Conservation (phyloP, 64 coral and sea anemone genomes). For the Astreopora myriophthalma region DNA sequence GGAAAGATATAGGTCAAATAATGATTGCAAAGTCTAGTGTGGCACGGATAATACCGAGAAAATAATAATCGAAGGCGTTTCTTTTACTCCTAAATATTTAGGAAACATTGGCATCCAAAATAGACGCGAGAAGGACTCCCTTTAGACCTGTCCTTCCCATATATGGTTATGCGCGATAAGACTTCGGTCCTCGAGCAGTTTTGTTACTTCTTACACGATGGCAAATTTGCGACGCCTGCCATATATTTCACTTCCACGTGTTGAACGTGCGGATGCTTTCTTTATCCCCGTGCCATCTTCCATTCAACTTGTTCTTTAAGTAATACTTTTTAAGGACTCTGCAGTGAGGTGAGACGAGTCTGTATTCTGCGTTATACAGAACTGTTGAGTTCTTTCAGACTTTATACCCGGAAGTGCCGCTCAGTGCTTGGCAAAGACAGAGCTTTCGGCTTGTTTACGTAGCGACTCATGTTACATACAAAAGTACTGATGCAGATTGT, state of each 20-base stretch:
- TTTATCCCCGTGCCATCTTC: not conserved
- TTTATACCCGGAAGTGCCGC: not conserved
- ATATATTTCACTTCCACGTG: conserved; percentile 1
- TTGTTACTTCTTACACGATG: not conserved
- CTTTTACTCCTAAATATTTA: too few relatives aligned
- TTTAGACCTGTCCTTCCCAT: too few relatives aligned
- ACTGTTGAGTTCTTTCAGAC: not conserved
- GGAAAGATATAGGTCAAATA: too few relatives aligned
- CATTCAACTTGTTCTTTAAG: not conserved
- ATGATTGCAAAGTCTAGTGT: too few relatives aligned
- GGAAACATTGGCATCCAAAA: too few relatives aligned
- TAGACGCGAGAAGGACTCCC: too few relatives aligned
- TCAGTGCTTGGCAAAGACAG: not conserved
- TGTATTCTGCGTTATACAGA: not conserved
- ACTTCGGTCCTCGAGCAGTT: not conserved
- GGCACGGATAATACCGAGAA: too few relatives aligned
- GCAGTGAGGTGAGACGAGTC: not conserved
- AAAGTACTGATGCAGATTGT: not conserved
- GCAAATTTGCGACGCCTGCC: not conserved
- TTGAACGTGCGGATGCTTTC: not conserved
- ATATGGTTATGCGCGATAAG: too few relatives aligned
- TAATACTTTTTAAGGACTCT: not conserved
- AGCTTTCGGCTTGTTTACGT: too few relatives aligned
- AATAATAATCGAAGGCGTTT: too few relatives aligned
- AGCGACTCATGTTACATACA: too few relatives aligned